A percentile compares a stretch with the other conserved stretches of the same genome.
Conservation (phyloP, 2,113 vertebrate genomes). For the Burhinus bistriatus region DNA sequence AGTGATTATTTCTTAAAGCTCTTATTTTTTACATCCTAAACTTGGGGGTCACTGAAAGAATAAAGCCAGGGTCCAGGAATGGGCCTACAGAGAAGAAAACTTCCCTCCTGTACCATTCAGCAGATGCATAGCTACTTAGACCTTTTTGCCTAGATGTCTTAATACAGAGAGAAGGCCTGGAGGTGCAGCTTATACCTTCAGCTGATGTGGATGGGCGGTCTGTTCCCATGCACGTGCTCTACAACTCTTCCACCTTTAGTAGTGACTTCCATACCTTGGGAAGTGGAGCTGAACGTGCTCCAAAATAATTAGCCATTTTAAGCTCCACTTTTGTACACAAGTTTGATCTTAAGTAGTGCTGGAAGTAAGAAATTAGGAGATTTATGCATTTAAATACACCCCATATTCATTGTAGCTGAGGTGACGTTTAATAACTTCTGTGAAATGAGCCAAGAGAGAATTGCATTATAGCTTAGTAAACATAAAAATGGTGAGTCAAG, state of each 20-base stretch:
- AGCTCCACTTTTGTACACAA: background rate
- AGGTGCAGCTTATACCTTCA: background rate
- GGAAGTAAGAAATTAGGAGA: background rate
- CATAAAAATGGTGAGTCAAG: slow-evolving; percentile 13
- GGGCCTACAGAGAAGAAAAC: background rate
- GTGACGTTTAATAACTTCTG: slow-evolving; percentile 40
- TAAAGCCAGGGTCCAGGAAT: background rate
- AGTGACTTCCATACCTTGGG: background rate
- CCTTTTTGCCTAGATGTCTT: background rate
- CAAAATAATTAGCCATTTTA: background rate
- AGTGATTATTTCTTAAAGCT: background rate
- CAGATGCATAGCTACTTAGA: background rate
- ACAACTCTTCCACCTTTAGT: background rate
- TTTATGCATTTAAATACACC: slow-evolving; percentile 20
- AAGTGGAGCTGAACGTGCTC: background rate
- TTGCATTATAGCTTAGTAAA: slow-evolving; percentile 8
- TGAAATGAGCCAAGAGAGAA: slow-evolving; percentile 33
- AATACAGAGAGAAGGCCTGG: background rate
- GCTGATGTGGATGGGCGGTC: background rate
- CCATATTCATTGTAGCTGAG: background rate
- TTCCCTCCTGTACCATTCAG: background rate
- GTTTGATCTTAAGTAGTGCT: background rate
- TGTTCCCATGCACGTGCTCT: background rate
- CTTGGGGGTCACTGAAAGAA: background rate
- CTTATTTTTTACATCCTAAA: background rate